Evolutionary conservation across 2,797 vertebrate genomes (phyloP).

Genomic region (Siniperca obscura): DNA sequence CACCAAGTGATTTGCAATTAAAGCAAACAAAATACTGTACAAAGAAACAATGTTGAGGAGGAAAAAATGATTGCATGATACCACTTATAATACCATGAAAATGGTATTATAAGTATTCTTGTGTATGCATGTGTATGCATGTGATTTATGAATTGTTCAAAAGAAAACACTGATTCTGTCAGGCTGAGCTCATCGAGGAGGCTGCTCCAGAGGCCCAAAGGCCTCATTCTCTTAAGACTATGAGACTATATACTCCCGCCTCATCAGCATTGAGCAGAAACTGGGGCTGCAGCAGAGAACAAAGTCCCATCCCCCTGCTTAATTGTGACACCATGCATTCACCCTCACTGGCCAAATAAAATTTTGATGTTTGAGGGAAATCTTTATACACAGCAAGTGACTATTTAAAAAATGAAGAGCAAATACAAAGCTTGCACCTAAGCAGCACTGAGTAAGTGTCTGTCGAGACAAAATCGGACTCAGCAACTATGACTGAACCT

Average conservation of each 20-base stretch:
- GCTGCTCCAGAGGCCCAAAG: conserved; percentile 55
- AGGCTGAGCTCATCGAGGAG: conserved; percentile 46
- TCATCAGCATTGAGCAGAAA: conserved; percentile 58
- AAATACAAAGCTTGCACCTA: conserved; percentile 52
- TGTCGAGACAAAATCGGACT: conserved; percentile 54
- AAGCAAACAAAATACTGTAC: conserved; percentile 8
- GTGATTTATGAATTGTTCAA: conserved; percentile 12
- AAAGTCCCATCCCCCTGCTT: conserved; percentile 33
- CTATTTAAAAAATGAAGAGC: conserved; percentile 42
- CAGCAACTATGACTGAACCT: conserved; percentile 40
- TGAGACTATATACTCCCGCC: conserved; percentile 44
- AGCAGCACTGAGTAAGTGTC: conserved; percentile 54
- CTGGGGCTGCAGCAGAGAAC: conserved; percentile 55
- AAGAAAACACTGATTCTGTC: conserved; percentile 37
- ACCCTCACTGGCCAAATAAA: conserved; percentile 52
- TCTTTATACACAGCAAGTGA: conserved; percentile 50
- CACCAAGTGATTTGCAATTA: conserved; percentile 31
- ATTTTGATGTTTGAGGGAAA: conserved; percentile 55
- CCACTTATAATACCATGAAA: not conserved
- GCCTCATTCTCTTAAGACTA: conserved; percentile 57
- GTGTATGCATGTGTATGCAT: conserved; percentile 29
- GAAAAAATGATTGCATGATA: conserved; percentile 8
- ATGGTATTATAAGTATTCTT: conserved; percentile 3
- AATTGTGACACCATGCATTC: conserved; percentile 52
- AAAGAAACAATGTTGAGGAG: conserved; percentile 4